Evolutionary conservation across 2,888 invertebrate species (phyloP).

Genomic region (Cephus rjabovi): DNA sequence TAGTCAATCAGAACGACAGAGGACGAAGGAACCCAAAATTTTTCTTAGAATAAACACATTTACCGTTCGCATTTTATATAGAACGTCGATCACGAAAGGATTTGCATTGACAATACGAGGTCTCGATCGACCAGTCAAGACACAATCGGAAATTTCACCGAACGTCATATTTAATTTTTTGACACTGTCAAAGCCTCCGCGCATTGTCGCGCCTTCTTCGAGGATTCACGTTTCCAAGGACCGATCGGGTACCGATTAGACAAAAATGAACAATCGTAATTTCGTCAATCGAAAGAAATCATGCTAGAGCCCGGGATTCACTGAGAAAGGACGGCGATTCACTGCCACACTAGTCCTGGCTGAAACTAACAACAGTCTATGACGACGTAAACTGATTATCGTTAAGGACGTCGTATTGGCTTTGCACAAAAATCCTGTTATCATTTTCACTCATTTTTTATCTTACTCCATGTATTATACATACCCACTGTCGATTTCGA

Average conservation of each 20-base stretch:
- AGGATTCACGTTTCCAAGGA: background rate
- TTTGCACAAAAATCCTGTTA: background rate
- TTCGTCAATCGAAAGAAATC: background rate
- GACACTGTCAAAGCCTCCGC: background rate
- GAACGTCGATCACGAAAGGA: background rate
- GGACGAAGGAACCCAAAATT: conserved; percentile 35
- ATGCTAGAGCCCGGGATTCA: background rate
- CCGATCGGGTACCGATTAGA: background rate
- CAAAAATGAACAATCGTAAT: background rate
- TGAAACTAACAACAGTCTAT: background rate
- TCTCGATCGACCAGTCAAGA: background rate
- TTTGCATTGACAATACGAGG: background rate
- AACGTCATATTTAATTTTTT: background rate
- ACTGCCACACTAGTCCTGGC: background rate
- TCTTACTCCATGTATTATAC: background rate
- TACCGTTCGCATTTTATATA: conserved; percentile 17
- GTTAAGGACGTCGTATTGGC: background rate
- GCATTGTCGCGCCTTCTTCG: background rate
- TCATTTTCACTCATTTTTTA: background rate
- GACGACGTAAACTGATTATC: background rate
- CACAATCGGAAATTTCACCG: background rate
- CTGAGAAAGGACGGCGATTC: background rate
- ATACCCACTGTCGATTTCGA: background rate
- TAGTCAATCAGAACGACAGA: conserved; percentile 51
- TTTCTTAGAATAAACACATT: conserved; percentile 40